Evolutionary conservation across 2,113 vertebrate species (phyloP), one percentile per base, ranked within the genome.

Genomic region (Phoxinus phoxinus): DNA sequence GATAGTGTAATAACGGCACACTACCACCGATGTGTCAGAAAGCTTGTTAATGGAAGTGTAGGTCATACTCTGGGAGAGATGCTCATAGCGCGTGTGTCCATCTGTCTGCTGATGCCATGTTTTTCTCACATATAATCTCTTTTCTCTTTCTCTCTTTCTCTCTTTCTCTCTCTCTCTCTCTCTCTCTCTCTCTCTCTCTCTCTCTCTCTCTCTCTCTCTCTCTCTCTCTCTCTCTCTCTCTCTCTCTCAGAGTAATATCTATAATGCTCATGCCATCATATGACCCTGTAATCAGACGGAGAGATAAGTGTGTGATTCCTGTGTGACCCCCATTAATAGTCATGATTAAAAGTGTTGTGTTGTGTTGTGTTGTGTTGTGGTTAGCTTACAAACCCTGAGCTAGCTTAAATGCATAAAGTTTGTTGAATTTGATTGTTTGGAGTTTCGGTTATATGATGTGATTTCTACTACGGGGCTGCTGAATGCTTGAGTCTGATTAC

Each of bases 41-140:
- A 86, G 67, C 75, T 44, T 44, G 81, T 56, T 59, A 71, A 78
- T 76, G 27, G 84, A 84, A 46, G 75, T 88, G 85, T 51, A 71
- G 77, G 59, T 69, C 63, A 37, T 51, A 63, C 15, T 17, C 61
- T 72, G 67, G 17, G 61, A 53, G 79, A 48, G 27, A 48, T 77
- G 37, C 65, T 73, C 44, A 53, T 86, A 90, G 89, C 87, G 25
- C n/a, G 85, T 85, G 58, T 81, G 81, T 83, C 87, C 59, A 65
- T 5, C 4, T 83, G 82, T 65, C 84, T 85, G 67, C 72, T 71
- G 73, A 58, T 83, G 83, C 71, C 61, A 37, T 85, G 81, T 78
- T 65, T 85, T 80, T 74, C 76, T 56, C 53, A 27, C 65, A 79
- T 73, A 56, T 71, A 58, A 69, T 37, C 58, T 61, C n/a, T 84